phyloP scores from a whole-genome alignment of 2,113 vertebrate genomes.

The Psilopsiagon aymara region DNA sequence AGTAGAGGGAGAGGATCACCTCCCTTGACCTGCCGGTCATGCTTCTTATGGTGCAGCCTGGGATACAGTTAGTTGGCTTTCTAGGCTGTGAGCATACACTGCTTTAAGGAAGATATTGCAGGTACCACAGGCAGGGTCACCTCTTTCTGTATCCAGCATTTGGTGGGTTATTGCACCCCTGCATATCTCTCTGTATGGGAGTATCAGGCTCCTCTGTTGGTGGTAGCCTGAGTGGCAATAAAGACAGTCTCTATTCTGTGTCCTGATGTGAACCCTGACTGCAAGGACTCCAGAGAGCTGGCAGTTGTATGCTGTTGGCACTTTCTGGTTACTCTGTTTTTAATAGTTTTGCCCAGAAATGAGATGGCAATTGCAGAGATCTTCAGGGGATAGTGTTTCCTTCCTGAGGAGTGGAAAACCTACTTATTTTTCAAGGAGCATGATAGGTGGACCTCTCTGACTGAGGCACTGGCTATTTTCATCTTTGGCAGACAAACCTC shows the following conservation, averaged over 20 bases:
- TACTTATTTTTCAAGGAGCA: constrained; percentile 13
- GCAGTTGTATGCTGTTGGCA: constrained; percentile 9
- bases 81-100: not conserved
- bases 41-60: not conserved
- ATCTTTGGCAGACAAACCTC: not conserved
- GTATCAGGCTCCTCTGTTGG: not conserved
- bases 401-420: constrained; percentile 44
- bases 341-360: constrained; percentile 35
- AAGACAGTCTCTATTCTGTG: not conserved
- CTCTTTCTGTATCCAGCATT: not conserved
- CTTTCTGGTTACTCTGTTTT: constrained; percentile 18
- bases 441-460: not conserved
- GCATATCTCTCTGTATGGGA: not conserved
- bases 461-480: not conserved
- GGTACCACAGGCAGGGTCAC: not conserved
- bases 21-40: not conserved
- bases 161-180: not conserved
- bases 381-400: constrained; percentile 17
- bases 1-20: not conserved
- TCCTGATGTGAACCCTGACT: constrained; percentile 43
- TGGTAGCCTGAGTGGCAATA: not conserved
- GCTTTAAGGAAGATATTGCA: not conserved
- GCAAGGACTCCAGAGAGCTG: not conserved
- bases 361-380: constrained; percentile 45
- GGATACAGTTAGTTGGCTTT: not conserved